Conservation (phyloP, 92 coral and sea anemone species). For the Zoanthus sociatus region DNA sequence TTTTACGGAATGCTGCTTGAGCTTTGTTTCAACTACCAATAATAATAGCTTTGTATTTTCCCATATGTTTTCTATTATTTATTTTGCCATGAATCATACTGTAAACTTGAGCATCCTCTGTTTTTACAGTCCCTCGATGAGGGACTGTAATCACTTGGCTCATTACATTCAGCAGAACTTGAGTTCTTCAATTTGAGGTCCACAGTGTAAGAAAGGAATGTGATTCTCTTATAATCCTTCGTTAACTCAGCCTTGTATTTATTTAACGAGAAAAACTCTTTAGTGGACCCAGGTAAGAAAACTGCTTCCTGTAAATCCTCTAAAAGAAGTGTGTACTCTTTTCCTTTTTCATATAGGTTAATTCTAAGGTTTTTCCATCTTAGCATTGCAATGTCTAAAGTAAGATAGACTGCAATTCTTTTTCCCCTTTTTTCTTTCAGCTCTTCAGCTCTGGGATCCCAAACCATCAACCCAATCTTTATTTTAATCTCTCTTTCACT, state of each 20-base stretch:
- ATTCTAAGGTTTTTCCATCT: neutral
- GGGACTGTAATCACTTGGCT: neutral
- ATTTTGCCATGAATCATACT: too few relatives aligned
- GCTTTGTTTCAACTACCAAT: too few relatives aligned
- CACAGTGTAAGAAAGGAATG: neutral
- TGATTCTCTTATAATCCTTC: neutral
- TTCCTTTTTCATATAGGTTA: conserved; percentile 18
- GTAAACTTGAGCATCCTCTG: too few relatives aligned
- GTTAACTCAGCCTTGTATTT: neutral
- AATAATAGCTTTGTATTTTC: too few relatives aligned
- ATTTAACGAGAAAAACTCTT: neutral
- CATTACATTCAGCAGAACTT: neutral
- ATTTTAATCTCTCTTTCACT: too few relatives aligned
- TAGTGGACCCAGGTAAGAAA: conserved; percentile 21
- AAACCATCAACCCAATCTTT: neutral
- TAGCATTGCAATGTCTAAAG: neutral
- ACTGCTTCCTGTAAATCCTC: conserved; percentile 19
- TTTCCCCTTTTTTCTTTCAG: neutral
- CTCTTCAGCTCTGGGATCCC: neutral
- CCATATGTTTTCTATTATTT: too few relatives aligned
- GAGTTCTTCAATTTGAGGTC: neutral
- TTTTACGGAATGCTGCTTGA: too few relatives aligned
- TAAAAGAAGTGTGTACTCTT: neutral
- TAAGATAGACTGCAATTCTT: neutral
- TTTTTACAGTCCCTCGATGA: too few relatives aligned